Evolutionary conservation across 2,888 invertebrate genomes (phyloP).

Genomic region (Andrena marginata): DNA sequence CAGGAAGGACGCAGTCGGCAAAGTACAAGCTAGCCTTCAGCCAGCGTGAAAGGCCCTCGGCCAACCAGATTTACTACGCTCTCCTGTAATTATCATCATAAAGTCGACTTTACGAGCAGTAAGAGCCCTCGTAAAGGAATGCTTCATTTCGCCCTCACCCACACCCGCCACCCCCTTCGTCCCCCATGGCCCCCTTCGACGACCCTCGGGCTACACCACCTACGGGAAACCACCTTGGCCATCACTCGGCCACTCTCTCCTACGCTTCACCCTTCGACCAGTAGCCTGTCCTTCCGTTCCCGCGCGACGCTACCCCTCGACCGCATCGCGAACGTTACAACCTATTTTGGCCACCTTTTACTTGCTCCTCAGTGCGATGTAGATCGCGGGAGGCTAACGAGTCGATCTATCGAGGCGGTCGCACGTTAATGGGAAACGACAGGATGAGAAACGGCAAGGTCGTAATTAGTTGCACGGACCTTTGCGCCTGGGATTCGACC

Average conservation of each 20-base stretch:
- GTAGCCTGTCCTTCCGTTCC: slow-evolving; percentile 38
- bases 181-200: slow-evolving; percentile 43
- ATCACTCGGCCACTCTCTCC: slow-evolving; percentile 61
- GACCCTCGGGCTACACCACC: slow-evolving; percentile 68
- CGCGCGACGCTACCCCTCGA: slow-evolving; percentile 51
- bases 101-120: slow-evolving; percentile 85
- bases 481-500: not conserved
- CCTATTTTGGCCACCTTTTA: slow-evolving; percentile 64
- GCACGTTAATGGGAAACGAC: not conserved
- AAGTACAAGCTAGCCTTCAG: slow-evolving; percentile 60
- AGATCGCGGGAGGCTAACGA: slow-evolving; percentile 32
- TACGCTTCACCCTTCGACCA: slow-evolving; percentile 46
- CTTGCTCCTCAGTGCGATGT: slow-evolving; percentile 27
- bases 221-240: slow-evolving; percentile 73
- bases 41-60: slow-evolving; percentile 69
- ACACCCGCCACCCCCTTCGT: slow-evolving; percentile 42
- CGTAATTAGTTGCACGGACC: slow-evolving; percentile 13
- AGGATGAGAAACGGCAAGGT: not conserved
- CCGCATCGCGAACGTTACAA: slow-evolving; percentile 68
- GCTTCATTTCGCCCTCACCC: slow-evolving; percentile 83
- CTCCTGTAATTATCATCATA: slow-evolving; percentile 85
- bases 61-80: slow-evolving; percentile 84
- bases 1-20: slow-evolving; percentile 65
- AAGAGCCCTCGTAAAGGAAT: slow-evolving; percentile 85
- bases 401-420: not conserved